Evolutionary conservation across 2,797 vertebrate genomes (phyloP).

Genomic region (Novumbra hubbsi): DNA sequence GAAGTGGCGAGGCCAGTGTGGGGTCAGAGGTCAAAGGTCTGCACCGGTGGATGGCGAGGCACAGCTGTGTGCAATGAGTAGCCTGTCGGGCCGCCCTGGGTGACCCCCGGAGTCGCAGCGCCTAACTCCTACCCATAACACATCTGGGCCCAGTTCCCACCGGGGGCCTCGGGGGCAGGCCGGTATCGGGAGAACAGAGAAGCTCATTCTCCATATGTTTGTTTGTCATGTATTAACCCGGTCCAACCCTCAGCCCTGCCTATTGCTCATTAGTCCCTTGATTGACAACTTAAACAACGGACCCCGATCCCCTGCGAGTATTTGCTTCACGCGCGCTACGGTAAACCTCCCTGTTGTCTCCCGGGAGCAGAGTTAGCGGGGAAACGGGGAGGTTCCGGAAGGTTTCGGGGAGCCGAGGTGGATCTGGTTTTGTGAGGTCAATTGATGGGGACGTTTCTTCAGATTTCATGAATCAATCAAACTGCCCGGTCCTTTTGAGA

Average conservation of each 20-base stretch:
- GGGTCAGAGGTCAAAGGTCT: conserved; percentile 67
- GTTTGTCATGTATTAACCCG: conserved; percentile 77
- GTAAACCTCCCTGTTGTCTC: neutral
- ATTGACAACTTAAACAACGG: conserved; percentile 64
- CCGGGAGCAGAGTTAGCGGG: neutral
- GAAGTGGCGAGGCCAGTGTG: conserved; percentile 58
- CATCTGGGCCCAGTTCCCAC: conserved; percentile 75
- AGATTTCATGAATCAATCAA: conserved; percentile 18
- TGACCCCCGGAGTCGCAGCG: conserved; percentile 67
- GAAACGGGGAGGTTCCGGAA: neutral
- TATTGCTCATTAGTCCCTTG: conserved; percentile 61
- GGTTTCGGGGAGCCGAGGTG: neutral
- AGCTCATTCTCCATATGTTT: conserved; percentile 69
- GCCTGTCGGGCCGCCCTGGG: conserved; percentile 46
- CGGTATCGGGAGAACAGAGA: conserved; percentile 66
- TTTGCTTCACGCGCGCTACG: neutral
- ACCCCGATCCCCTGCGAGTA: neutral
- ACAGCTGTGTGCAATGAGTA: conserved; percentile 77
- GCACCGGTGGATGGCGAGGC: conserved; percentile 55
- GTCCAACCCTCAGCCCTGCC: conserved; percentile 50
- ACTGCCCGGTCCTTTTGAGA: conserved; percentile 17
- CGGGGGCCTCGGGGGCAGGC: conserved; percentile 36
- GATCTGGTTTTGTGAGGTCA: neutral
- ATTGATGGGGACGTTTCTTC: neutral
- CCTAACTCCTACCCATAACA: conserved; percentile 66